Conservation (phyloP, 2,113 vertebrate genomes). For the Perca schrenkii region DNA sequence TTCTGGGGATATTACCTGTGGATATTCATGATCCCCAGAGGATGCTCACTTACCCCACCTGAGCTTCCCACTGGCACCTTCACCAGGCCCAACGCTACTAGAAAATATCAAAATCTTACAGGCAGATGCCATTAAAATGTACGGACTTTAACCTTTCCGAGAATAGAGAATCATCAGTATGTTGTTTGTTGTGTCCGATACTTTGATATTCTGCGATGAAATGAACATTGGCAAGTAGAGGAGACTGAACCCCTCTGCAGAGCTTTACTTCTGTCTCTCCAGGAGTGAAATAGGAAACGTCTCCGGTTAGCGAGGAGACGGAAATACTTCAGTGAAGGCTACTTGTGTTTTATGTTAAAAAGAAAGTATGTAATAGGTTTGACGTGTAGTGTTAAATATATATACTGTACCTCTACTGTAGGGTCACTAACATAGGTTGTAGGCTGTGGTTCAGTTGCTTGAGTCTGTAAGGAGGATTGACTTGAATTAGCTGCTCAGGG, state of each 20-base stretch:
- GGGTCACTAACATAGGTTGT: constrained; percentile 15
- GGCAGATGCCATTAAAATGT: background rate
- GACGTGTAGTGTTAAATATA: constrained; percentile 13
- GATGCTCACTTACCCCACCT: background rate
- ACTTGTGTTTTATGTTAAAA: constrained; percentile 70
- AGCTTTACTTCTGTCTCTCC: constrained; percentile 50
- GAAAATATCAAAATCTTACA: background rate
- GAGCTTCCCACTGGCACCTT: background rate
- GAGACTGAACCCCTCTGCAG: background rate
- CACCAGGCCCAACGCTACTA: background rate
- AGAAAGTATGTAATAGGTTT: constrained; percentile 10
- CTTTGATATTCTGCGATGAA: background rate
- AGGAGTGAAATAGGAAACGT: constrained; percentile 47
- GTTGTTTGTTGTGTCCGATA: background rate
- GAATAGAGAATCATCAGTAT: background rate
- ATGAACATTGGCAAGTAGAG: background rate
- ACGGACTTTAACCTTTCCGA: background rate
- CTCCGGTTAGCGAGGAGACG: constrained; percentile 25
- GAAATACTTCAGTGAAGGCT: constrained; percentile 70
- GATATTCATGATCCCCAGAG: too few relatives aligned
- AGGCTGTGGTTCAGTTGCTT: constrained; percentile 5
- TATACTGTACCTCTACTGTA: constrained; percentile 28
- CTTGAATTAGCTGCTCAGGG: background rate
- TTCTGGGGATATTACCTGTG: too few relatives aligned
- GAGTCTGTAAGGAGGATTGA: background rate